These are phyloP conservation scores for Iguana delicatissima DNA, from an alignment of 2,797 vertebrate species.

Conservation along the genomic window DNA sequence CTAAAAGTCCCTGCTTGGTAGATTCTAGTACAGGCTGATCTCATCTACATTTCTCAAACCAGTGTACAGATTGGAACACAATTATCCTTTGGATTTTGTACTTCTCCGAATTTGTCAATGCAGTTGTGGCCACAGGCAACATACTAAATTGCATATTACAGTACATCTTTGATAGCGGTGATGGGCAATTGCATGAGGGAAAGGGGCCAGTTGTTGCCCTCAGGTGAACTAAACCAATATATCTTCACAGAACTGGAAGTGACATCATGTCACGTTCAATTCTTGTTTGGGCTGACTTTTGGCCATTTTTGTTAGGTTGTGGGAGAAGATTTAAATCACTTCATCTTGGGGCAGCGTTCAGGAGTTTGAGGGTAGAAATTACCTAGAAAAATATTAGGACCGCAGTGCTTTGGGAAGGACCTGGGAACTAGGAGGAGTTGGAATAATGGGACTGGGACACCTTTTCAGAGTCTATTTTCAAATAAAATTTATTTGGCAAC, in stretches of 20 bases:
- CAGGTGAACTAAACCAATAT: not conserved
- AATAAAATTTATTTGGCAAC: not conserved
- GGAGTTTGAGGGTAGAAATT: too few relatives aligned
- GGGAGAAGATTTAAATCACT: too few relatives aligned
- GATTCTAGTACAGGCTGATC: not conserved
- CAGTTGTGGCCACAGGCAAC: not conserved
- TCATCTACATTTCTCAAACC: not conserved
- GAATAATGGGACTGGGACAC: too few relatives aligned
- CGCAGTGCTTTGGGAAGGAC: too few relatives aligned
- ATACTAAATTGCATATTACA: not conserved
- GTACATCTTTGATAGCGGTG: not conserved
- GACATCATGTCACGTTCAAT: too few relatives aligned
- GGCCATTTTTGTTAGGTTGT: too few relatives aligned
- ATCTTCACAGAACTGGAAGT: not conserved
- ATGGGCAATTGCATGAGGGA: not conserved
- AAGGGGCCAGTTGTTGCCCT: not conserved
- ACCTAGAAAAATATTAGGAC: too few relatives aligned
- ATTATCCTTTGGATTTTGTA: not conserved
- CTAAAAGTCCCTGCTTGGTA: not conserved
- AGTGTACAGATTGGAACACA: not conserved
- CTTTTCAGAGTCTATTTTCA: too few relatives aligned
- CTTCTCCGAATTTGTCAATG: not conserved
- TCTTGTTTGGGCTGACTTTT: too few relatives aligned
- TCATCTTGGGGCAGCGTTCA: too few relatives aligned
- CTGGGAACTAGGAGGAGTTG: too few relatives aligned